Evolutionary conservation across 2,888 invertebrate genomes (phyloP), one percentile per base, ranked within the genome.

Genomic region (Eupithecia tripunctaria): DNA sequence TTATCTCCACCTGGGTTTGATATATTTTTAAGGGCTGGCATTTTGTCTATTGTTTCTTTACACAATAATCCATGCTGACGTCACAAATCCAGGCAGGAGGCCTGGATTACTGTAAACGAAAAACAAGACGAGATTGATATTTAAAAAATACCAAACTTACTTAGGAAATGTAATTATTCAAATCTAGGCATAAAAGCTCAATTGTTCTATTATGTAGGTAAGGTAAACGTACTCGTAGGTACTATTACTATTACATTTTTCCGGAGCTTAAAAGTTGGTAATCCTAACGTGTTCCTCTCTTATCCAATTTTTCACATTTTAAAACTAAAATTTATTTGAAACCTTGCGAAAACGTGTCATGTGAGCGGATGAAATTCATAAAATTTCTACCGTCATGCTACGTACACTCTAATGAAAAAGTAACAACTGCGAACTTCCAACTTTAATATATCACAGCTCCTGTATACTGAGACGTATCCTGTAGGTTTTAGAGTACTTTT

Each of bases 331-430:
- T 75, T 75, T 76, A 76, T 74, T 73, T 67, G 66, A 64, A 41
- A 75, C 73, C 68, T 56, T 38, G 63, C 70, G 70, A 73, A 73
- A 72, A 73, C 63, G 66, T 67, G 69, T 64, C 67, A 71, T 72
- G 59, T 60, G 63, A 71, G 63, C 73, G 70, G 65, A 71, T 68
- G 64, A 72, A 74, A 69, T 74, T 73, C 72, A 70, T 77, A 77
- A 76, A 77, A 76, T 75, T 75, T 73, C 71, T 67, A 38, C 69
- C 67, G 71, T 76, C 78, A 76, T 25, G 71, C 74, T 64, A 64
- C 63, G 65, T 66, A 76, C 76, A 76, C 71, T 79, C 81, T 84
- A 84, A 86, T 85, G 82, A 85, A 86, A 64, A 87, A 84, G 82
- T 86, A 82, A 80, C 83, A 81, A 79, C 82, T 79, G 82, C 75